Base-by-base conservation (phyloP, 2,113 vertebrate species). In the Neoarius graeffei region DNA sequence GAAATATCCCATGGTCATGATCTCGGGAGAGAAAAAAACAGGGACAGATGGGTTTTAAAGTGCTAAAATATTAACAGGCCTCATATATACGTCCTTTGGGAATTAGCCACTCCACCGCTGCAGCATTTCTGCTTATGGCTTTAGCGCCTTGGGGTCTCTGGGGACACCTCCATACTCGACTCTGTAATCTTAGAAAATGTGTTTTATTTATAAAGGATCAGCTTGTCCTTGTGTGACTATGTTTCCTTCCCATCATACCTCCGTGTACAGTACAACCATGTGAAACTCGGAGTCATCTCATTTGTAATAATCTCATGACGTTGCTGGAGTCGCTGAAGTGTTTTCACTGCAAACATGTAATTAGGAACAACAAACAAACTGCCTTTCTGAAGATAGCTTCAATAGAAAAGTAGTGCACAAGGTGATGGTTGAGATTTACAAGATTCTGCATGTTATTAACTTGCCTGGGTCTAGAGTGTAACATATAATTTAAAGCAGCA, bases 11-110 rank as follows among this genome's bases (percentile, higher is more conserved):
- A 11, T 67, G 48, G 69, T 83, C 67, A 35, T n/a, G n/a, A 76
- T 77, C 54, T 60, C 7, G 3, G 4, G 0, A n/a, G 54, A 85
- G 30, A 67, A 50, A 30, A 64, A 85, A 66, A 76, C 83, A 13
- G 25, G 69, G 74, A 84, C 82, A 79, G 81, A 84, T 84, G 82
- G 82, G 73, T 79, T 88, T 88, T 88, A 66, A 30, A 54, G 82
- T 84, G 19, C 69, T 88, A 74, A 88, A 88, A 88, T 88, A 88
- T 88, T 88, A 83, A 88, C 81, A 84, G 81, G 73, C 56, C 66
- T 88, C 87, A 77, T 67, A 84, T 74, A 84, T 74, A 84, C 2
- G 81, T 54, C 86, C 86, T 84, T 27, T n/a, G 87, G 73, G 87
- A 59, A 73, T 73, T 83, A 83, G 42, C 59, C 73, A 14, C 42